These are phyloP conservation scores for Ploceus nigricollis DNA, from an alignment of 2,113 vertebrate species.

Conservation along the genomic window DNA sequence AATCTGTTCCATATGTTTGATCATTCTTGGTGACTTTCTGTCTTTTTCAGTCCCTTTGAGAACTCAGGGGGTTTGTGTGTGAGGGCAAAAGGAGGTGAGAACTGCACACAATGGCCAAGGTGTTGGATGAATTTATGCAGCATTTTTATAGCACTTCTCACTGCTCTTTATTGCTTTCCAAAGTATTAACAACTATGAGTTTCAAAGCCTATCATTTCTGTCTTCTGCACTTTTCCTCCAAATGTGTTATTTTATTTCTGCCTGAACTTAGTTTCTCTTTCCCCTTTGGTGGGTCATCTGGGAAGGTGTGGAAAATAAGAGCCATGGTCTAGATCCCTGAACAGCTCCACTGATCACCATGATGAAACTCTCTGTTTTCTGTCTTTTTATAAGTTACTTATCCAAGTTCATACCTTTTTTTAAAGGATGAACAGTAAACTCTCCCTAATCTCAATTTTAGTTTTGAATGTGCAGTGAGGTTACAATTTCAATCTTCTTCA, in stretches of 20 bases:
- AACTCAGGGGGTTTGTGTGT: neutral
- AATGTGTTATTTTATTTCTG: neutral
- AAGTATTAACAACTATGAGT: neutral
- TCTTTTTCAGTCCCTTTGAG: neutral
- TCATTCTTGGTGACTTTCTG: neutral
- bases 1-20: neutral
- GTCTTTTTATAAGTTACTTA: neutral
- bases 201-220: neutral
- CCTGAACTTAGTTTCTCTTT: neutral
- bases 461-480: neutral
- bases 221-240: neutral
- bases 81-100: neutral
- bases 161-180: neutral
- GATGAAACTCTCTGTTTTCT: neutral
- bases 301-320: neutral
- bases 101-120: accelerated
- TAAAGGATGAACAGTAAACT: neutral
- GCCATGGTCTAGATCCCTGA: neutral
- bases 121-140: neutral
- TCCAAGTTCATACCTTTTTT: neutral
- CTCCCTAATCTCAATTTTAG: neutral
- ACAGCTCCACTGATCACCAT: neutral
- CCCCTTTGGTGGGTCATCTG: neutral
- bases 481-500: neutral
- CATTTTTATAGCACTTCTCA: neutral